Conservation (phyloP, 2,888 invertebrate species). For the Drosophila borealis region DNA sequence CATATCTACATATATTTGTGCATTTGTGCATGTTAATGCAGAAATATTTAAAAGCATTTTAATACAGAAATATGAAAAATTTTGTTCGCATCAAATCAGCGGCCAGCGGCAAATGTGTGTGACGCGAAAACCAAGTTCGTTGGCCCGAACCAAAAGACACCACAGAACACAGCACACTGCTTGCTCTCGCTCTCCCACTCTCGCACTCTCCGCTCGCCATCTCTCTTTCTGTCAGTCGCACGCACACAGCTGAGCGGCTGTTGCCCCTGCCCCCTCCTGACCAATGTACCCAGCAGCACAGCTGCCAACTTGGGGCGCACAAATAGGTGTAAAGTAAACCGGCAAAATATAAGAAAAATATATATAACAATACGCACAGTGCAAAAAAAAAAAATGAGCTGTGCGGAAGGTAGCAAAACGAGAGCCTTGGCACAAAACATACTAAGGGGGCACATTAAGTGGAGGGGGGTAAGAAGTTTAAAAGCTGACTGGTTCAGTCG, state of each 20-base stretch:
- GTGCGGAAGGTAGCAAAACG: conserved; percentile 34
- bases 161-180: conserved; percentile 6
- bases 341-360: conserved; percentile 52
- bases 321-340: conserved; percentile 69
- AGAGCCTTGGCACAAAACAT: conserved; percentile 48
- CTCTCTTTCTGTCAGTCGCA: conserved; percentile 33
- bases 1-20: background rate
- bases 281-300: conserved; percentile 39
- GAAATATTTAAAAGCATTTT: conserved; percentile 47
- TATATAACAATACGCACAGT: conserved; percentile 26
- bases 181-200: conserved; percentile 15
- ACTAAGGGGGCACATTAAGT: conserved; percentile 1
- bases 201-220: conserved; percentile 14
- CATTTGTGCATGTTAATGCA: conserved; percentile 52
- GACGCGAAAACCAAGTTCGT: conserved; percentile 80
- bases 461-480: conserved; percentile 15
- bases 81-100: conserved; percentile 27
- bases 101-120: conserved; percentile 39
- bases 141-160: conserved; percentile 74
- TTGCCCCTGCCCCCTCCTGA: conserved; percentile 21
- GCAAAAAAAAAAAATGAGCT: conserved; percentile 52
- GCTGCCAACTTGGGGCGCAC: conserved; percentile 65
- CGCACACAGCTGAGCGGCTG: conserved; percentile 72
- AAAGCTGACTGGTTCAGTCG: conserved; percentile 32
- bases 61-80: conserved; percentile 55